Base-by-base conservation (phyloP, 2,888 invertebrate genomes). In the Eristalis intricaria region DNA sequence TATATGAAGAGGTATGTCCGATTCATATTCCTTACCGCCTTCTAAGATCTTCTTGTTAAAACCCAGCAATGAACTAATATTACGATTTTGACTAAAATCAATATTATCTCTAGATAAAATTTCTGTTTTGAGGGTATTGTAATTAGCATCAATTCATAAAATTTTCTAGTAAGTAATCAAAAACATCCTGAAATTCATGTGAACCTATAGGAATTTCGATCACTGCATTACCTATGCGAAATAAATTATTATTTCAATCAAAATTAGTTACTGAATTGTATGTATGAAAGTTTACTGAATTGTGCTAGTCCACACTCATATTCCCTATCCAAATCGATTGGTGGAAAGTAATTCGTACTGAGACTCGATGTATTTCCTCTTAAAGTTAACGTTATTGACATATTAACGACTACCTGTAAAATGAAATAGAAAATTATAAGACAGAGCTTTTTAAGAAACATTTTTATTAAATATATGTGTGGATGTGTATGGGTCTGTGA, bases 121-220 rank as follows among this genome's bases (percentile, higher is more conserved):
- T 69, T 84, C 65, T 19, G 64, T 43, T 65, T 80, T 69, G 3
- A 84, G 38, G 32, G 80, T 70, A 50, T 80, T 80, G 50, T 85
- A 79, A 60, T 80, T 70, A 22, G 76, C 80, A 50, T 35, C 50
- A 15, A 81, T 77, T n/a, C n/a, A n/a, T 22, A 29, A 56, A 63
- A 77, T 81, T 66, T 58, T 10, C 26, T 40, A 8, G 75, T 10
- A 79, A 60, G 19, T 66, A 73, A 11, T 65, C 13, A 40, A 89
- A 85, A 35, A 91, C 89, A 89, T 91, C 90, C 22, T 89, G 88
- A 29, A 91, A 88, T 89, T 92, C 91, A 86, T 92, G 91, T n/a
- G 90, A 90, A 11, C 91, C 91, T 4, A 84, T 86, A 32, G 91
- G 90, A 69, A 91, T 89, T 50, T 71, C 86, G 23, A n/a, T 73